A percentile compares a stretch with the other conserved stretches of the same genome.
phyloP scores from a whole-genome alignment of 2,113 vertebrate species.

The Thermophis baileyi region DNA sequence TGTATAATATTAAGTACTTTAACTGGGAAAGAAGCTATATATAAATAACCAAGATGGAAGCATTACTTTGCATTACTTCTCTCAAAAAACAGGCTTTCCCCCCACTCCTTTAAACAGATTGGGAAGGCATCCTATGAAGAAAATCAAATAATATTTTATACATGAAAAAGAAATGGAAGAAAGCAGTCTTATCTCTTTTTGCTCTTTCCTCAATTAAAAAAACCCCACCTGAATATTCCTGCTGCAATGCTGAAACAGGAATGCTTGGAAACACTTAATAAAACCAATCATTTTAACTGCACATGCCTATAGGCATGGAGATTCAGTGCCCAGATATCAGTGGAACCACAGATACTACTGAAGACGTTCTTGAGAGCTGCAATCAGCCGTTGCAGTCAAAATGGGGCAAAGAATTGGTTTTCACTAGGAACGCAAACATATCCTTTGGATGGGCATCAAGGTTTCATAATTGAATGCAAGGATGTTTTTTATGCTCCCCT shows the following conservation, averaged over 20 bases:
- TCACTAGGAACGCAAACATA: not conserved
- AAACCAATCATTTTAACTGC: not conserved
- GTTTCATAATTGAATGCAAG: not conserved
- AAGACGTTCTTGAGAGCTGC: not conserved
- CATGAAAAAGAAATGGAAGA: not conserved
- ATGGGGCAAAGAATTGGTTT: not conserved
- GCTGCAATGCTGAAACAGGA: not conserved
- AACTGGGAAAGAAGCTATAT: not conserved
- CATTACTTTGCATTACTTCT: not conserved
- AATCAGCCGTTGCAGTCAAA: not conserved
- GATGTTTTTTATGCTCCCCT: not conserved
- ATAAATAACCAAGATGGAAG: not conserved
- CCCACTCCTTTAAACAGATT: not conserved
- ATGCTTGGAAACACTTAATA: not conserved
- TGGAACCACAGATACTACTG: not conserved
- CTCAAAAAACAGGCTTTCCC: not conserved
- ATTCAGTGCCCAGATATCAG: not conserved
- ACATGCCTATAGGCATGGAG: not conserved
- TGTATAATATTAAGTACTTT: not conserved
- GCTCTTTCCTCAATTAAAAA: not conserved
- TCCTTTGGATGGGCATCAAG: not conserved
- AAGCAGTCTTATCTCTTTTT: not conserved
- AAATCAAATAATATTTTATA: not conserved
- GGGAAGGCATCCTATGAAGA: not conserved
- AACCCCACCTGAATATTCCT: not conserved